Base-by-base conservation (phyloP, 2,888 invertebrate species). In the Galerucella pusilla region DNA sequence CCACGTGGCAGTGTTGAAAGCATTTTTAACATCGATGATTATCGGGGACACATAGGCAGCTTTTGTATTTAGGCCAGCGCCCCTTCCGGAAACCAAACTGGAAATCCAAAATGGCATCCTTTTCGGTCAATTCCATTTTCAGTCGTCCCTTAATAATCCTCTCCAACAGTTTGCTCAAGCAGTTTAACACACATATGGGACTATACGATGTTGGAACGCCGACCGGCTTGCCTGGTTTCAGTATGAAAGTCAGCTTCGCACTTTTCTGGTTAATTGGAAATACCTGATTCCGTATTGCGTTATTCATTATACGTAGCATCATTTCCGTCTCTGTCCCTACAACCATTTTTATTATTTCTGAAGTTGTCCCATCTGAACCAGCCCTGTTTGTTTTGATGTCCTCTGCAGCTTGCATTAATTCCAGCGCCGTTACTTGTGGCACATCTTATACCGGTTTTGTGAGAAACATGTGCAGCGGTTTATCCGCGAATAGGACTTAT, bases 1-100 rank as follows among this genome's bases (percentile, higher is more conserved):
- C 28, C 2, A 28, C 28, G 28, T 28, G 28, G 28, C 28, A 28
- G 28, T 28, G 4, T 28, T 28, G 28, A 28, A 28, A 28, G 28
- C 28, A 28, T 28, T 28, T 28, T 2, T 28, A 4, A 28, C 4
- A 28, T 28, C 2, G 2, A 28, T 28, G 28, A 4, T 28, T n/a
- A 73, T 28, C 25, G 64, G 5, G 2, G 52, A 45, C 52, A 49
- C 57, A 61, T 42, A 42, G 0, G 35, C 73, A 64, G 5, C 25
- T 64, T 20, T 66, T 45, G 5, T 20, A 60, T n/a, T 12, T n/a
- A 16, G 54, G n/a, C 7, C 7, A 69, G n/a, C 35, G 52, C 2
- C 25, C 12, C 9, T 0, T 46, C 2, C 46, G n/a, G 12, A 7
- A 74, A 2, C 74, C 74, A 46, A 54, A 72, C 60, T 74, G 74